phyloP scores from a whole-genome alignment of 2,888 invertebrate species.

The Hyalella azteca region DNA sequence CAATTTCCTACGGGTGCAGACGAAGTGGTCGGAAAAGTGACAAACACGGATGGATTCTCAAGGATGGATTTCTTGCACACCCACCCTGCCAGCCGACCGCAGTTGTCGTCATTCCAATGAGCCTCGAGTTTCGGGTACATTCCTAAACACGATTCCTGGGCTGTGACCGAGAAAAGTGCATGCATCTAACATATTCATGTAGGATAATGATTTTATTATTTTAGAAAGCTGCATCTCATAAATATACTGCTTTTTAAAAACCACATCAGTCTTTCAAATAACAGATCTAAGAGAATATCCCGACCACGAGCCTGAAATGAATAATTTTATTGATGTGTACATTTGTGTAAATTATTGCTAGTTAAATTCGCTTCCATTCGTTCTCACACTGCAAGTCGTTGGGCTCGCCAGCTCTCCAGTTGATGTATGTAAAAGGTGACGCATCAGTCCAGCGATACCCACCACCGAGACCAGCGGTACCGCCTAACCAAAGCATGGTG shows the following conservation, averaged over 20 bases:
- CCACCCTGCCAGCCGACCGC: slow-evolving; percentile 22
- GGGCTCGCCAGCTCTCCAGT: slow-evolving; percentile 29
- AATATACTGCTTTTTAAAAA: too few relatives aligned
- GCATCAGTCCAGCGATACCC: slow-evolving; percentile 31
- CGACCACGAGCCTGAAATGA: too few relatives aligned
- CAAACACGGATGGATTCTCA: not conserved
- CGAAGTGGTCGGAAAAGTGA: slow-evolving; percentile 14
- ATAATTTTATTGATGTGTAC: too few relatives aligned
- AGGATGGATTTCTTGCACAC: slow-evolving; percentile 36
- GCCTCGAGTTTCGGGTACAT: slow-evolving; percentile 37
- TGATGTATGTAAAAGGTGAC: slow-evolving; percentile 15
- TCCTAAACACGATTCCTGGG: slow-evolving; percentile 41
- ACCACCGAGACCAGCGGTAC: not conserved
- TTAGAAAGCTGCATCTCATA: too few relatives aligned
- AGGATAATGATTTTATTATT: too few relatives aligned
- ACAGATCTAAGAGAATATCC: not conserved
- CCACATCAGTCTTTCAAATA: too few relatives aligned
- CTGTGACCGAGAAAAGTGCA: too few relatives aligned
- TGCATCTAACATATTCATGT: too few relatives aligned
- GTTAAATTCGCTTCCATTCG: too few relatives aligned
- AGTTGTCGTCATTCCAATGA: slow-evolving; percentile 48
- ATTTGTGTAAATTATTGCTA: too few relatives aligned
- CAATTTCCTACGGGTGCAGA: slow-evolving; percentile 35
- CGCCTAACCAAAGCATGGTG: not conserved
- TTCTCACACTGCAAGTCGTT: slow-evolving; percentile 11